Percentiles rank a stretch among this genome's conserved stretches.
Conservation (phyloP, 1,140 invertebrate species). For the Zophobas morio region DNA sequence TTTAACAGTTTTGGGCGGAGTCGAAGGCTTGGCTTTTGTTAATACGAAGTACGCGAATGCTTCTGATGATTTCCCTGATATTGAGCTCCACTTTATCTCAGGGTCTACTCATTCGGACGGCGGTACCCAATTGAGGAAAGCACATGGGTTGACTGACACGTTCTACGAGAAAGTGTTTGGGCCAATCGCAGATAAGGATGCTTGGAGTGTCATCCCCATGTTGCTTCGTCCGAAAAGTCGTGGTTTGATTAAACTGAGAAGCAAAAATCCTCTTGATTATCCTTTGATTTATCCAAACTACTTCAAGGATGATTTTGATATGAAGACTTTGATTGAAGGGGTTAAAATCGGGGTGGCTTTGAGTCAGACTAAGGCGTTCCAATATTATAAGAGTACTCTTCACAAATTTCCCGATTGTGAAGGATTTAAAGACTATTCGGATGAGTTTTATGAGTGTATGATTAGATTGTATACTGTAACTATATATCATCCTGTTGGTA, state of each 20-base stretch:
- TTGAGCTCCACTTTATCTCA: conserved; percentile 94
- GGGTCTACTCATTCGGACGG: conserved; percentile 91
- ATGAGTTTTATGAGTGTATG: conserved; percentile 88
- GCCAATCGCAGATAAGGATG: conserved; percentile 83
- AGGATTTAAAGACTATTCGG: conserved; percentile 76
- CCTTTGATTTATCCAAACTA: conserved; percentile 96
- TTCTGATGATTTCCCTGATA: conserved; percentile 89
- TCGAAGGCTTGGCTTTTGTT: conserved; percentile 91
- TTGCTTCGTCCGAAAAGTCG: conserved; percentile 84
- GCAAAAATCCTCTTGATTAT: conserved; percentile 89
- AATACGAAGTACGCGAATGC: conserved; percentile 91
- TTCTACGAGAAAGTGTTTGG: conserved; percentile 83
- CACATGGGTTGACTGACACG: conserved; percentile 81
- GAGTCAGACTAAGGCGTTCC: conserved; percentile 81
- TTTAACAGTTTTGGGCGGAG: conserved; percentile 89
- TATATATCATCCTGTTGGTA: conserved; percentile 90
- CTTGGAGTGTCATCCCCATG: conserved; percentile 90
- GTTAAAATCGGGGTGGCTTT: conserved; percentile 84
- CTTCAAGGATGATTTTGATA: conserved; percentile 84
- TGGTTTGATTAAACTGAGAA: conserved; percentile 85
- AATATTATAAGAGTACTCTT: conserved; percentile 78
- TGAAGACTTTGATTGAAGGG: conserved; percentile 86
- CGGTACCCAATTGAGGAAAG: conserved; percentile 85
- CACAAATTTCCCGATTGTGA: conserved; percentile 82
- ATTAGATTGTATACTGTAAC: conserved; percentile 85